Conservation (phyloP, 2,888 invertebrate species). For the Coenonympha arcania region DNA sequence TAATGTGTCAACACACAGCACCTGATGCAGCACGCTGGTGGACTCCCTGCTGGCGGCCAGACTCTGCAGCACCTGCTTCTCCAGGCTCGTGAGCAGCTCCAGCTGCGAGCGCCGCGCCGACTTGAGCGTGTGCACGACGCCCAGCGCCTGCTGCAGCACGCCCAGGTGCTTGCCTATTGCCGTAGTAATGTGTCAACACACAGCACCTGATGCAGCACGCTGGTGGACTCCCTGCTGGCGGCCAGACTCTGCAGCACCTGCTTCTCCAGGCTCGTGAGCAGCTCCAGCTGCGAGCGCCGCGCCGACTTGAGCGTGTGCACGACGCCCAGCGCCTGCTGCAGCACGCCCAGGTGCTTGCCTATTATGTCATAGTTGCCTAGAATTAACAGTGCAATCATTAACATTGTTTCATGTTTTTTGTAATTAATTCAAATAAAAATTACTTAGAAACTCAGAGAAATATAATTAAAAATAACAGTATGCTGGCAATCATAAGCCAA, state of each 20-base stretch:
- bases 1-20: no score
- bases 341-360: conserved; percentile 49
- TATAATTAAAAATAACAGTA: no score
- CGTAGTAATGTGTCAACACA: no score
- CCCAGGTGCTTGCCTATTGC: conserved; percentile 55
- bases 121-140: conserved; percentile 74
- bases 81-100: conserved; percentile 76
- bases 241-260: conserved; percentile 74
- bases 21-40: conserved; percentile 72
- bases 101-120: conserved; percentile 68
- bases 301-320: conserved; percentile 76
- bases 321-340: conserved; percentile 65
- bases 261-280: conserved; percentile 76
- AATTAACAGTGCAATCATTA: conserved; percentile 6
- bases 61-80: conserved; percentile 76
- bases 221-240: conserved; percentile 72
- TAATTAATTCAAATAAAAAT: no score
- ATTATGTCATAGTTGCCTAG: conserved; percentile 63
- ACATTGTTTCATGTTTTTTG: no score
- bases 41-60: conserved; percentile 71
- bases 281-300: conserved; percentile 68
- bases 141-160: conserved; percentile 59
- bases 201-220: conserved; percentile 70
- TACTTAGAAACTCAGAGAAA: no score
- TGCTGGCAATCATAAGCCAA: no score